Conservation (phyloP, 2,888 invertebrate genomes). For the Apamea anceps region DNA sequence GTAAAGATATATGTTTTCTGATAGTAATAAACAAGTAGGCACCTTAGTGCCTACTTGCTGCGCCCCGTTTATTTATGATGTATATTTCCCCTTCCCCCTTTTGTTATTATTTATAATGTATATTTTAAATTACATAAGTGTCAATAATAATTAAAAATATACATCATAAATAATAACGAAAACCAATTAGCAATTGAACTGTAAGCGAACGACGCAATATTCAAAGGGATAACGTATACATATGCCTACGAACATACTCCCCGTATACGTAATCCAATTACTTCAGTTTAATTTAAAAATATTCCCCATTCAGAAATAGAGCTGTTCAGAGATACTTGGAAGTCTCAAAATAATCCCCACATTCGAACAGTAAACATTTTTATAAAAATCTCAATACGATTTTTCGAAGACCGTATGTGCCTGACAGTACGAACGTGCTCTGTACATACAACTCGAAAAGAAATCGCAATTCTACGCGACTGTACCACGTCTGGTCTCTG, state of each 20-base stretch:
- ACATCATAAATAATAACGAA: neutral
- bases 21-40: neutral
- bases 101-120: too few relatives aligned
- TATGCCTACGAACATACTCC: neutral
- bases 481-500: slow-evolving; percentile 71
- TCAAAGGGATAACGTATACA: neutral
- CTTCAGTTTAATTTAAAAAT: slow-evolving; percentile 31
- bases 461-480: slow-evolving; percentile 58
- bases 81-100: too few relatives aligned
- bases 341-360: slow-evolving; percentile 28
- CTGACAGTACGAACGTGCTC: slow-evolving; percentile 43
- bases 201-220: neutral
- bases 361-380: slow-evolving; percentile 35
- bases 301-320: slow-evolving; percentile 20
- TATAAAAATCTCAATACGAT: slow-evolving; percentile 50
- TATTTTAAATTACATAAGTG: too few relatives aligned
- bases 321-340: slow-evolving; percentile 16
- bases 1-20: neutral
- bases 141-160: neutral
- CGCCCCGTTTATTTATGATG: too few relatives aligned
- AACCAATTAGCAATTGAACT: slow-evolving; percentile 2
- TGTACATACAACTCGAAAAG: slow-evolving; percentile 25
- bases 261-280: slow-evolving; percentile 39
- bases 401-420: slow-evolving; percentile 44
- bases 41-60: too few relatives aligned